A percentile compares a stretch with the other conserved stretches of the same genome.
phyloP scores from a whole-genome alignment of 2,113 vertebrate genomes.

The Noturus placidus region DNA sequence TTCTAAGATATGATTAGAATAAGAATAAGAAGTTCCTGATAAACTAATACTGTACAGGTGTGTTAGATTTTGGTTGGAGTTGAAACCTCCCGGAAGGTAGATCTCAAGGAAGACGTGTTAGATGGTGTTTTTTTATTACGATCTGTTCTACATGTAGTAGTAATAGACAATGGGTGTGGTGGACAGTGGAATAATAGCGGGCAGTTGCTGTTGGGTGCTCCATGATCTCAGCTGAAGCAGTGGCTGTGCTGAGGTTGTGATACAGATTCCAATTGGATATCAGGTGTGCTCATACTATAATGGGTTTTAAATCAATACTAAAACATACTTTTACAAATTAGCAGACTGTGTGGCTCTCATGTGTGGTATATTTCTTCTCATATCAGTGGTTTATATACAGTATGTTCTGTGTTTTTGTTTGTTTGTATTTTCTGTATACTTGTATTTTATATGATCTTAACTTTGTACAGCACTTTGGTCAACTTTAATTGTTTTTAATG shows the following conservation, averaged over 20 bases:
- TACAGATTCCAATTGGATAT: neutral
- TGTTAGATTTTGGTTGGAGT: too few relatives aligned
- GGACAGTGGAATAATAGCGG: neutral
- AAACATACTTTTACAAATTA: neutral
- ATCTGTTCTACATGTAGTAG: conserved; percentile 24
- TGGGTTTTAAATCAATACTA: neutral
- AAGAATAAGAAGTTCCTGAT: neutral
- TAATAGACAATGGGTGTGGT: conserved; percentile 14
- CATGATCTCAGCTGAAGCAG: neutral
- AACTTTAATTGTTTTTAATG: neutral
- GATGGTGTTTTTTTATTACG: conserved; percentile 32
- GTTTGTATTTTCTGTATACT: neutral
- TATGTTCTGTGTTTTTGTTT: neutral
- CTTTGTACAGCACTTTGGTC: neutral
- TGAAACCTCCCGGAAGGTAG: too few relatives aligned
- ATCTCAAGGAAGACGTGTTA: neutral
- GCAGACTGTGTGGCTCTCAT: neutral
- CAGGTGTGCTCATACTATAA: neutral
- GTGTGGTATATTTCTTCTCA: neutral
- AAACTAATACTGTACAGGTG: too few relatives aligned
- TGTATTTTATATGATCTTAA: neutral
- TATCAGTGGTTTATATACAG: neutral
- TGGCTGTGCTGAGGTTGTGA: neutral
- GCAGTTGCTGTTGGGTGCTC: neutral
- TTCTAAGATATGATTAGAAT: neutral